Base-by-base conservation (phyloP, 2,113 vertebrate species). In the Ptychochromis oligacanthus region DNA sequence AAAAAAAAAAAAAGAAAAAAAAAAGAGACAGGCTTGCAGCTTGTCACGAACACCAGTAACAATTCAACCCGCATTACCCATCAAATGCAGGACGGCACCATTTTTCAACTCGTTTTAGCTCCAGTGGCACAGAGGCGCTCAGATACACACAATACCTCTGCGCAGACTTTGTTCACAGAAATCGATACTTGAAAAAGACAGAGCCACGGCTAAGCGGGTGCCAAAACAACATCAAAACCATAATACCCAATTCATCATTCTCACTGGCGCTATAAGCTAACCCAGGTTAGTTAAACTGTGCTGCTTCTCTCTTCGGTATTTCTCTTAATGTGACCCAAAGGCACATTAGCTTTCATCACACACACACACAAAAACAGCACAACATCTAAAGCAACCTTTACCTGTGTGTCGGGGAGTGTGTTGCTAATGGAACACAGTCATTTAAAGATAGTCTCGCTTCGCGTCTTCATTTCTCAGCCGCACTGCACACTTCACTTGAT, bases 361-460 rank as follows among this genome's bases (percentile, higher is more conserved):
- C 57, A 54, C 57, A n/a, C 24, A 18, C n/a, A n/a, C n/a, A 84
- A 83, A 80, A 38, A 46, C 15, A 56, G 46, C 43, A 15, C 17
- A 77, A 2, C 52, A 82, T 84, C 13, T 22, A 43, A n/a, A 88
- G 56, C 31, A n/a, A 76, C 8, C 77, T 77, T n/a, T 77, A 87
- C 75, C 56, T 77, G 59, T 38, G 84, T 57, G 76, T 49, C 49
- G 34, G 67, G 72, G 65, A 83, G 79, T 20, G n/a, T 59, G 57
- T 76, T 61, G 79, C 85, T 89, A 90, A 92, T 87, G 87, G 60
- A 88, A 67, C 75, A 59, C 20, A 77, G 84, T 55, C 79, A 49
- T 88, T 89, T 84, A 76, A 83, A 88, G 90, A 89, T 89, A 87
- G 89, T 88, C 75, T 87, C 61, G 40, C 70, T 54, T 70, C 3